Evolutionary conservation across 1,140 invertebrate genomes (phyloP).

Genomic region (Riptortus pedestris): DNA sequence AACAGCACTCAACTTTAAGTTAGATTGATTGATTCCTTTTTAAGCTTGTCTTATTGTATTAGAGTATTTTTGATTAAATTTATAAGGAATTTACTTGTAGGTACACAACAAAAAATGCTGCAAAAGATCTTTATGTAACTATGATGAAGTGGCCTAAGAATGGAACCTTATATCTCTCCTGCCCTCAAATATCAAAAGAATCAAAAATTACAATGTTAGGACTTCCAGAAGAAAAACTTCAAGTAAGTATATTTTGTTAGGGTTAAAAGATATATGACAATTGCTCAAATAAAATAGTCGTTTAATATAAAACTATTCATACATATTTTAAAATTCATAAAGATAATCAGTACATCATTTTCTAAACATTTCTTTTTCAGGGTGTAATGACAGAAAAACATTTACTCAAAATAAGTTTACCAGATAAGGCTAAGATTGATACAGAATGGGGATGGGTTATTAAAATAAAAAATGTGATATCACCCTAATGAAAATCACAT

Average conservation of each 20-base stretch:
- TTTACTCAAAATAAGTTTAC: slow-evolving; percentile 12
- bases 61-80: too few relatives aligned
- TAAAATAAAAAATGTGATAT: slow-evolving; percentile 20
- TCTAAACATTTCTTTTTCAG: background rate
- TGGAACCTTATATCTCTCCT: slow-evolving; percentile 15
- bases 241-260: background rate
- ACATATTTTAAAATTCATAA: background rate
- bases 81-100: too few relatives aligned
- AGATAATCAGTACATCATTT: background rate
- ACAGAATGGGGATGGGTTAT: slow-evolving; percentile 19
- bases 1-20: too few relatives aligned
- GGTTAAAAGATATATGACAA: too few relatives aligned
- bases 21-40: too few relatives aligned
- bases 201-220: slow-evolving; percentile 18
- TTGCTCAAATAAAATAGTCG: background rate
- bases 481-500: background rate
- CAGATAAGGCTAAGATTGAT: slow-evolving; percentile 19
- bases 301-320: background rate
- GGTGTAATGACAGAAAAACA: background rate
- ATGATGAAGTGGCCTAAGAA: slow-evolving; percentile 22
- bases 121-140: slow-evolving; percentile 19
- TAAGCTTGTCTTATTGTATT: too few relatives aligned
- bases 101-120: slow-evolving; percentile 17
- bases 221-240: background rate
- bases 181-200: slow-evolving; percentile 10